A percentile compares a stretch with the other conserved stretches of the same genome.
phyloP scores from a whole-genome alignment of 2,888 invertebrate species.

The Lepidocyrtinus sp. region DNA sequence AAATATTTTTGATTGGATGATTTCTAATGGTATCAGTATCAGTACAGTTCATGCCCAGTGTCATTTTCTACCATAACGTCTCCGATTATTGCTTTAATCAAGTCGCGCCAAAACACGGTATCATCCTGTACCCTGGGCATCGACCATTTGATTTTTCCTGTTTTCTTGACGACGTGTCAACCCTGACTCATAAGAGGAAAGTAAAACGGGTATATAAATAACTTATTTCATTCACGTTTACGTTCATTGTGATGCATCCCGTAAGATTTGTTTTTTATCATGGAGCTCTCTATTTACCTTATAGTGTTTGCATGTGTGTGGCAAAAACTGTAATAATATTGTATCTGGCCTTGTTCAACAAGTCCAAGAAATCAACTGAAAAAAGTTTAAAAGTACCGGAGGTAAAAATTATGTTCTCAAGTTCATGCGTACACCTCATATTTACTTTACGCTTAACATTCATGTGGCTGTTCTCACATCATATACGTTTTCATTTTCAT shows the following conservation, averaged over 20 bases:
- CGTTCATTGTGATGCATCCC: no score
- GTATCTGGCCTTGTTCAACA: not conserved
- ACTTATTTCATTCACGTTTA: no score
- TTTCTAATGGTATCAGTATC: no score
- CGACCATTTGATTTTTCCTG: constrained; percentile 21
- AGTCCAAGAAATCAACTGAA: not conserved
- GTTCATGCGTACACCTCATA: not conserved
- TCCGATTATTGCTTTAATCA: no score
- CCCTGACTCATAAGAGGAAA: not conserved
- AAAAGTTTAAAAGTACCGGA: not conserved
- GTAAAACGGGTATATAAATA: constrained; percentile 29
- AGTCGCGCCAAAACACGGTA: no score
- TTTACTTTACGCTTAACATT: not conserved
- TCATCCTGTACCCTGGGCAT: no score
- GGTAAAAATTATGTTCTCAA: constrained; percentile 24
- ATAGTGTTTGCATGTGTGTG: constrained; percentile 21
- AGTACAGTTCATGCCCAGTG: no score
- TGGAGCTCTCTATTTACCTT: no score
- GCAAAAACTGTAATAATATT: constrained; percentile 9
- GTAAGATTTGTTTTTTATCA: no score
- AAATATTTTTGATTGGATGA: no score
- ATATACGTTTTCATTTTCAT: constrained; percentile 37
- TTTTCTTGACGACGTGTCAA: not conserved
- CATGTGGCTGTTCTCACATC: constrained; percentile 42
- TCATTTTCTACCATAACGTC: no score